Evolutionary conservation across 2,888 invertebrate genomes (phyloP).

Genomic region (Cantharis lateralis): DNA sequence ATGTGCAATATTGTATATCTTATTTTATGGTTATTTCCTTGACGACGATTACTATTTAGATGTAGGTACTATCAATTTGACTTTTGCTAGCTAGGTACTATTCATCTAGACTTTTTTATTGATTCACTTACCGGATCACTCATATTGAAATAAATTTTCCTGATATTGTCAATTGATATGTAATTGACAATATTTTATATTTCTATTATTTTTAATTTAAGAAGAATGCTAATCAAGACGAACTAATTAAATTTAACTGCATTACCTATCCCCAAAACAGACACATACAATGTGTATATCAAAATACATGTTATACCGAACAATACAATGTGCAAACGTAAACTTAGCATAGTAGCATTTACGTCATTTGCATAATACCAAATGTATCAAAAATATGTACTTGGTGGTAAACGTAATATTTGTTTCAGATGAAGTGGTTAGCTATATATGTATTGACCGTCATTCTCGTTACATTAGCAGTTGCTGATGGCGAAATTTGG

Average conservation of each 20-base stretch:
- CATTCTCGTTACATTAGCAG: conserved; percentile 58
- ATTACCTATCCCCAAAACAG: too few relatives aligned
- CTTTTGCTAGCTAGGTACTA: not conserved
- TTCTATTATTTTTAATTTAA: too few relatives aligned
- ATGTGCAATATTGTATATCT: not conserved
- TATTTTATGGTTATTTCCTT: not conserved
- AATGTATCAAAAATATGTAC: not conserved
- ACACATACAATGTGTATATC: too few relatives aligned
- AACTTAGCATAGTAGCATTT: not conserved
- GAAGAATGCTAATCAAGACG: too few relatives aligned
- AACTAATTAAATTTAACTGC: too few relatives aligned
- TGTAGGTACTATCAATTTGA: not conserved
- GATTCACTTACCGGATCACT: too few relatives aligned
- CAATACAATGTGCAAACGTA: not conserved
- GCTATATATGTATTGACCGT: conserved; percentile 56
- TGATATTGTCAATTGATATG: not conserved
- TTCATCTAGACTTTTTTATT: not conserved
- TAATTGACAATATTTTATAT: too few relatives aligned
- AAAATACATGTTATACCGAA: too few relatives aligned
- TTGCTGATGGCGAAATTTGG: conserved; percentile 74
- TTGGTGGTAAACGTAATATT: not conserved
- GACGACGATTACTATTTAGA: not conserved
- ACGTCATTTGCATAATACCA: not conserved
- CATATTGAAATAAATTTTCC: not conserved
- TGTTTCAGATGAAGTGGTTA: conserved; percentile 59